Evolutionary conservation across 2,888 invertebrate species (phyloP), one percentile per base, ranked within the genome.

Genomic region (Margaritifera margaritifera): DNA sequence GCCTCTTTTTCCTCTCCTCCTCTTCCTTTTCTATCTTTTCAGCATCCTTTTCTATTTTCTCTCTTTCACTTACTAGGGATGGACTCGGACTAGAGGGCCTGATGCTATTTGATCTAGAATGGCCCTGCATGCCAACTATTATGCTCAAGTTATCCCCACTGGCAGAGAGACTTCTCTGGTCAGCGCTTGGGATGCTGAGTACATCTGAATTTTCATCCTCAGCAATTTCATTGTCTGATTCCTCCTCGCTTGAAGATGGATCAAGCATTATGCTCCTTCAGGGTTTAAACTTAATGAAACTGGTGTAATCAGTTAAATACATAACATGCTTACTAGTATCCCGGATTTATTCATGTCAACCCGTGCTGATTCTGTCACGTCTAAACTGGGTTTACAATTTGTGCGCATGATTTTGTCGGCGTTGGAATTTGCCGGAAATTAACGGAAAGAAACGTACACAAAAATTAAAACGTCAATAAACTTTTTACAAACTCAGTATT

Each of bases 21-120:
- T 99, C 98, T 89, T 98, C 95, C 74, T 96, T 94, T 89, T 98
- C 98, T 83, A 97, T 96, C 89, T 95, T 96, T 86, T 97, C 97
- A 93, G 85, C 81, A 69, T 90, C 90, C 68, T 88, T 89, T 71
- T 85, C 81, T 63, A 81, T 82, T 66, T 86, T 84, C 67, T 86
- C 86, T 89, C 96, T 96, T 88, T 97, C 97, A 81, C 96, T 96
- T 83, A 94, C 94, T 84, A 96, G 93, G 74, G 97, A 96, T 57
- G 96, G 96, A 81, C 96, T 96, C 2, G 97, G 97, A 84, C 96
- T 97, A 42, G 95, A 93, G 61, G 95, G 95, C 83, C 95, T 92
- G 80, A 94, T 94, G 83, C 94, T 91, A 82, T 94, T 89, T 25
- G 89, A 86, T 66, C 88, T 80, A 42, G 88, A 83, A 69, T 84